A percentile compares a stretch with the other conserved stretches of the same genome.
These are phyloP conservation scores for Sminthurinus signatus DNA, from an alignment of 1,140 invertebrate species.

Conservation along the genomic window DNA sequence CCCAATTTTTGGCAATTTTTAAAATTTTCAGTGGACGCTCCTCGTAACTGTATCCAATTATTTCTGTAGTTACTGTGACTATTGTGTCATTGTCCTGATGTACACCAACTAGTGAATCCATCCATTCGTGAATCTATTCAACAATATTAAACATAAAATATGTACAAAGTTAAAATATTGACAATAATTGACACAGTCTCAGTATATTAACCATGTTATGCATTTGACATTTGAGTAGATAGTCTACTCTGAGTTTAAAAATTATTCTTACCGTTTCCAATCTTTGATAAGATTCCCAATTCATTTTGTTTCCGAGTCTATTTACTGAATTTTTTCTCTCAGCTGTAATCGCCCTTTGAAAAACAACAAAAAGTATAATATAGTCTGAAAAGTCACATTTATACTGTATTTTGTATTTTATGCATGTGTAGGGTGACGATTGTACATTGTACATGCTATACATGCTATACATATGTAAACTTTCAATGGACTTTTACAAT, in stretches of 20 bases:
- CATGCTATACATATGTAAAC: too few species aligned
- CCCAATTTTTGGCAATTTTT: slow-evolving; percentile 20
- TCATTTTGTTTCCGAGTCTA: slow-evolving; percentile 7
- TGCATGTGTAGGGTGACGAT: background rate
- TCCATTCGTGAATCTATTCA: slow-evolving; percentile 25
- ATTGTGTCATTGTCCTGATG: background rate
- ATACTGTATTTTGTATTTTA: background rate
- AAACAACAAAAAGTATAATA: background rate
- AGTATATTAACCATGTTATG: background rate
- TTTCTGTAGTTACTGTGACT: background rate
- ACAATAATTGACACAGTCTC: too few species aligned
- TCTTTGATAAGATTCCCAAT: slow-evolving; percentile 23
- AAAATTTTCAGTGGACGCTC: slow-evolving; percentile 14
- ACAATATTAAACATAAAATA: too few species aligned
- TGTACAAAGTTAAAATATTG: too few species aligned
- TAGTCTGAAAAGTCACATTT: background rate
- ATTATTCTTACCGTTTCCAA: slow-evolving; percentile 15
- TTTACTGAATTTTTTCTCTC: slow-evolving; percentile 3
- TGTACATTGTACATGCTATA: too few species aligned
- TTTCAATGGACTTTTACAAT: too few species aligned
- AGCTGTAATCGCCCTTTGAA: background rate
- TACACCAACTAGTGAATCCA: slow-evolving; percentile 12
- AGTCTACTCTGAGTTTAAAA: background rate
- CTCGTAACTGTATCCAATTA: slow-evolving; percentile 14
- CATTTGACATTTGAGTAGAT: background rate